Conservation (phyloP, 2,797 vertebrate genomes). For the Potorous gilbertii region DNA sequence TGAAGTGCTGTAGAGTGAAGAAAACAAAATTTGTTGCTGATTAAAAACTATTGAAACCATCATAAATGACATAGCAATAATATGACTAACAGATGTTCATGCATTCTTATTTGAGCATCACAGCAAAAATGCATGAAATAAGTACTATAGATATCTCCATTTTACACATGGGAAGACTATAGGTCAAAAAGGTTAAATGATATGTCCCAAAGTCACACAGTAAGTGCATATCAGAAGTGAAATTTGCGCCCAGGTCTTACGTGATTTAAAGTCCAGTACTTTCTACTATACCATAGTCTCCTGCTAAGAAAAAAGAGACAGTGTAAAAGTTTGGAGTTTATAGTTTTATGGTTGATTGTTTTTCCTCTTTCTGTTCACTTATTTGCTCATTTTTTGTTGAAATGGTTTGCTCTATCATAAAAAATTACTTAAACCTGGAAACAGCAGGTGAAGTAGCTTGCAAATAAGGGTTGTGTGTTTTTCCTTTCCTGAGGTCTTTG, state of each 20-base stretch:
- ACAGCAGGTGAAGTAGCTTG: constrained; percentile 5
- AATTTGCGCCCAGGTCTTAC: neutral
- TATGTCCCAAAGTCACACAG: neutral
- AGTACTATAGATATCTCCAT: neutral
- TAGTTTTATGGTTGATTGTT: neutral
- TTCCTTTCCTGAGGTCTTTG: neutral
- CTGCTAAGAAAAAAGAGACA: neutral
- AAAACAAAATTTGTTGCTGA: neutral
- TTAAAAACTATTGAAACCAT: neutral
- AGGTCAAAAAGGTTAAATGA: neutral
- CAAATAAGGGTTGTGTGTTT: constrained; percentile 19
- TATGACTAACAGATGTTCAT: neutral
- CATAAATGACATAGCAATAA: neutral
- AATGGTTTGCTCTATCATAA: neutral
- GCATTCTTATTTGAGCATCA: neutral
- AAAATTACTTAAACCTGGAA: neutral
- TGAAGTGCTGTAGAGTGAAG: neutral
- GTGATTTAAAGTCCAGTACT: neutral
- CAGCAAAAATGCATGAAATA: neutral
- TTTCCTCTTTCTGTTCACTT: neutral
- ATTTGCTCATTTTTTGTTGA: neutral
- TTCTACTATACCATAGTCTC: neutral
- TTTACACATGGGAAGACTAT: neutral
- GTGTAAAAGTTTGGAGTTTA: neutral
- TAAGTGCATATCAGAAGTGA: neutral